These are phyloP conservation scores for Melospiza melodia DNA, from an alignment of 2,113 vertebrate species.

Conservation along the genomic window DNA sequence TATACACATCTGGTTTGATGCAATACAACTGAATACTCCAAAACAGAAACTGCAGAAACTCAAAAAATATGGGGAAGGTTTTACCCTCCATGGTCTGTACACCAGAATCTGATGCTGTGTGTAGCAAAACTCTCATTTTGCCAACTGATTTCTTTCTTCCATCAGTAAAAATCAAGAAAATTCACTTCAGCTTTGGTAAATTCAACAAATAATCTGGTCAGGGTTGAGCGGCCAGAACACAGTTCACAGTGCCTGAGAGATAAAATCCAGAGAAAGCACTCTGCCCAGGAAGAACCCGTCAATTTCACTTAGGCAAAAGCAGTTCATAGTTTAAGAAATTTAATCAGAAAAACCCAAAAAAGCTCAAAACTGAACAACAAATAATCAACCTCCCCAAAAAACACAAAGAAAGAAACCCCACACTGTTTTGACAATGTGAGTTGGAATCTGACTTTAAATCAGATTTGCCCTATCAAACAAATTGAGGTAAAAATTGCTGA, in stretches of 20 bases:
- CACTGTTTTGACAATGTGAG: not conserved
- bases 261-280: not conserved
- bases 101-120: not conserved
- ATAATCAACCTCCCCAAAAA: not conserved
- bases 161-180: not conserved
- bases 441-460: not conserved
- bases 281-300: not conserved
- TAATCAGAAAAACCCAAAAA: not conserved
- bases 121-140: not conserved
- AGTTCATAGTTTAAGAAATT: not conserved
- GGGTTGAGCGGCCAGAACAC: not conserved
- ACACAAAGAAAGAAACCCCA: fast-evolving
- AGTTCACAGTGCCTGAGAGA: not conserved
- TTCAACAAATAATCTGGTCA: not conserved
- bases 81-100: not conserved
- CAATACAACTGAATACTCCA: not conserved
- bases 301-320: not conserved
- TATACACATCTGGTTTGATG: not conserved
- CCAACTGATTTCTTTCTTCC: not conserved
- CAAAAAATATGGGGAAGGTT: not conserved
- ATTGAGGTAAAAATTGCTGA: not conserved
- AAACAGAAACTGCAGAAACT: not conserved
- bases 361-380: not conserved
- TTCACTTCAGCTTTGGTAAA: not conserved
- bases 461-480: not conserved